These are phyloP conservation scores for Cyclina sinensis DNA, from an alignment of 1,140 invertebrate genomes.

Conservation along the genomic window DNA sequence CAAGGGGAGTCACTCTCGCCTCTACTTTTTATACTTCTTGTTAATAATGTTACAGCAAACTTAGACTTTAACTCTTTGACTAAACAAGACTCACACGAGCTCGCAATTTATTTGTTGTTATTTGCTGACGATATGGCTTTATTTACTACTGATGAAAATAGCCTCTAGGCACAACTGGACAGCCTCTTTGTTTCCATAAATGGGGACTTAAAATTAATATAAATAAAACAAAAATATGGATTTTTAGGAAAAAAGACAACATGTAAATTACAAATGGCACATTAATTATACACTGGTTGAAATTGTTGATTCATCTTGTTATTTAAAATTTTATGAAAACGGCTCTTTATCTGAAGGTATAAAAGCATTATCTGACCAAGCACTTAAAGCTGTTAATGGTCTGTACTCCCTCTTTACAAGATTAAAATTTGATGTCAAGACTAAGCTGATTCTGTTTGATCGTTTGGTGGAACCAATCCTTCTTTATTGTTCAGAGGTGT, in stretches of 20 bases:
- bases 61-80: neutral
- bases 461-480: slow-evolving; percentile 32
- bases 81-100: slow-evolving; percentile 3
- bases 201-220: too few species aligned
- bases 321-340: slow-evolving; percentile 21
- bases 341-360: neutral
- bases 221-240: slow-evolving; percentile 33
- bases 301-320: slow-evolving; percentile 19
- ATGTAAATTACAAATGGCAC: neutral
- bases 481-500: slow-evolving; percentile 23
- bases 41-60: slow-evolving; percentile 61
- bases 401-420: slow-evolving; percentile 16
- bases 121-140: slow-evolving; percentile 60
- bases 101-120: slow-evolving; percentile 51
- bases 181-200: neutral
- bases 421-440: slow-evolving; percentile 36
- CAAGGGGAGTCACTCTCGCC: too few species aligned
- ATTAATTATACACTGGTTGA: slow-evolving; percentile 22
- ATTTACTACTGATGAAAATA: slow-evolving; percentile 43
- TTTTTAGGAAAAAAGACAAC: slow-evolving; percentile 29
- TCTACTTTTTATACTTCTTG: slow-evolving; percentile 65
- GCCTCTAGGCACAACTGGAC: slow-evolving; percentile 30
- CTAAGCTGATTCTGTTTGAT: slow-evolving; percentile 27
- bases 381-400: slow-evolving; percentile 9
- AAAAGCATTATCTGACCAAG: slow-evolving; percentile 41